Conservation (phyloP, 2,113 vertebrate species). For the Ornithorhynchus anatinus region DNA sequence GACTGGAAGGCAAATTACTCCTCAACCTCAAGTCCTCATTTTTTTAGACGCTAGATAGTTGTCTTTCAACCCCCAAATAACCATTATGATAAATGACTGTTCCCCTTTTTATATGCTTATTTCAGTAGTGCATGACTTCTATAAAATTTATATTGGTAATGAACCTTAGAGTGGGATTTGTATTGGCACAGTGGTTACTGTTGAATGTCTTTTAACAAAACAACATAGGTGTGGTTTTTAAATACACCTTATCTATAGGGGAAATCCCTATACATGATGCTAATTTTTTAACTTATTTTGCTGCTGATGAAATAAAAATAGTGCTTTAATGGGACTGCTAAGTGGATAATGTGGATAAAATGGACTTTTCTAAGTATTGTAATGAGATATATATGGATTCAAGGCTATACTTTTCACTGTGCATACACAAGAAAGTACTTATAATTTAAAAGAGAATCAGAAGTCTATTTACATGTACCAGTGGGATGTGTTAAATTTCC, state of each 20-base stretch:
- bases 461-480: conserved; percentile 32
- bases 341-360: conserved; percentile 31
- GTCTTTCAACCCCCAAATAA: background rate
- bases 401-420: conserved; percentile 26
- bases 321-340: conserved; percentile 17
- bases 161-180: conserved; percentile 1
- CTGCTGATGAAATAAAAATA: conserved; percentile 22
- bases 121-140: background rate
- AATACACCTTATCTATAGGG: conserved; percentile 18
- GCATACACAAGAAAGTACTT: conserved; percentile 9
- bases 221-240: conserved; percentile 14
- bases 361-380: conserved; percentile 17
- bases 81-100: background rate
- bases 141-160: conserved; percentile 13
- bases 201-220: conserved; percentile 28
- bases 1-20: too few relatives aligned
- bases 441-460: conserved; percentile 47
- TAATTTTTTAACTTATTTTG: conserved; percentile 35
- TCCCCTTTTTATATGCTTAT: background rate
- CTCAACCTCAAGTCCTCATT: background rate
- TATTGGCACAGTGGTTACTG: background rate
- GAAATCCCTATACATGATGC: conserved; percentile 40
- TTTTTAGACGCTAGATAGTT: background rate
- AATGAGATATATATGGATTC: conserved; percentile 2
- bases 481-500: conserved; percentile 39